Evolutionary conservation across 2,113 vertebrate species (phyloP), one percentile per base, ranked within the genome.

Genomic region (Albula goreensis): DNA sequence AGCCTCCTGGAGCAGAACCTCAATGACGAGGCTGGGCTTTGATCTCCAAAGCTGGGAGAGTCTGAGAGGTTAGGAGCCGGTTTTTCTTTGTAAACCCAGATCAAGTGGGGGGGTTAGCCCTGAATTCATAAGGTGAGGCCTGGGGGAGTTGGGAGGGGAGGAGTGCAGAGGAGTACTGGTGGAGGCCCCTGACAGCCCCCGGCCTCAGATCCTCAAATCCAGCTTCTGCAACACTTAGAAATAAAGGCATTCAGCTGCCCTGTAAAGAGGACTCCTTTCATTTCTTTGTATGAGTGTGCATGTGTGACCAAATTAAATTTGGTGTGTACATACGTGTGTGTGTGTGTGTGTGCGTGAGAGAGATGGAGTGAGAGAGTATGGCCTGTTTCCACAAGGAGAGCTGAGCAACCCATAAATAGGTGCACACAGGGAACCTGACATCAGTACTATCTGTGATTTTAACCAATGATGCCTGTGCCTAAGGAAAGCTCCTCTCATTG

Each of bases 41-140:
- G 85, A 86, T 88, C 84, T 88, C 80, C 86, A n/a, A 60, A 84
- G 60, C 84, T 83, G 48, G 53, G 53, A 80, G 56, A 82, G 86
- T 88, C 60, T 83, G 78, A 85, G 53, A 7, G 12, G 53, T 56
- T 56, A 56, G 7, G 53, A 56, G 53, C 53, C 7, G 53, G 12
- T 12, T 56, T 56, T 12, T 56, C 53, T 56, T 56, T 56, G 53
- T 56, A 87, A 85, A 85, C 66, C 51, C 31, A 89, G 88, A 91
- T 91, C 89, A 88, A 91, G 78, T 84, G 70, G 50, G 31, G n/a
- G 86, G 50, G 90, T 91, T 85, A 88, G 86, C 81, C 82, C 87
- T 84, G 88, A 89, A 88, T 85, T 85, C 66, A 88, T n/a, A 49
- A 83, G 41, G 50, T 41, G 31, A 41, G 31, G 31, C 31, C 31